Evolutionary conservation across 2,113 vertebrate genomes (phyloP).

Genomic region (Ceratotherium simum): DNA sequence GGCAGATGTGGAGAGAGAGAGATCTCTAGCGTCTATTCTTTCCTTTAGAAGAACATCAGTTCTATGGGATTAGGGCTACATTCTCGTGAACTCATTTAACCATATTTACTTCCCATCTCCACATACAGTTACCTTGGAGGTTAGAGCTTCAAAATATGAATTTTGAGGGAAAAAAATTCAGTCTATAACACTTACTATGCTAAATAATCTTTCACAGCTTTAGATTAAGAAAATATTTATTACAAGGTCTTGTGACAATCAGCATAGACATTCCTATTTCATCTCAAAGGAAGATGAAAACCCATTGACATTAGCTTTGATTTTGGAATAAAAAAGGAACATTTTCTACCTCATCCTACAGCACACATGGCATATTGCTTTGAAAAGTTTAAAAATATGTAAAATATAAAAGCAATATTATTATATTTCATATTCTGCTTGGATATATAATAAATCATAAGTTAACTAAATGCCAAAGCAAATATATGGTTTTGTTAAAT

Average conservation of each 20-base stretch:
- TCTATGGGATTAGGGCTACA: not conserved
- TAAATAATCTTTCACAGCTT: not conserved
- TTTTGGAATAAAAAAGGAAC: not conserved
- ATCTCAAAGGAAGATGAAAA: not conserved
- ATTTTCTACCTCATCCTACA: not conserved
- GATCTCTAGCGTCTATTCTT: not conserved
- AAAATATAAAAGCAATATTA: not conserved
- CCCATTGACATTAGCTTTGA: not conserved
- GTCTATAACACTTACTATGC: not conserved
- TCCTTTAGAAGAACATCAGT: not conserved
- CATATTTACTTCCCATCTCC: not conserved
- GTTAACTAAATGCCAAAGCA: not conserved
- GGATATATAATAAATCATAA: not conserved
- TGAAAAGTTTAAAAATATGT: not conserved
- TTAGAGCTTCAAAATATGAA: not conserved
- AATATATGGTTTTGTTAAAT: not conserved
- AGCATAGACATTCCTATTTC: not conserved
- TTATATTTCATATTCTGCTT: not conserved
- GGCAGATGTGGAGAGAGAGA: not conserved
- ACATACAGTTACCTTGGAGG: not conserved
- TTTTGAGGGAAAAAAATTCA: not conserved
- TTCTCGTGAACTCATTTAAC: not conserved
- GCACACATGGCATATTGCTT: not conserved
- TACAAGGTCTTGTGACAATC: not conserved
- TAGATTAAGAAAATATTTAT: not conserved